Base-by-base conservation (phyloP, 35 echinoderm and acorn worm species). In the Lytechinus variegatus region DNA sequence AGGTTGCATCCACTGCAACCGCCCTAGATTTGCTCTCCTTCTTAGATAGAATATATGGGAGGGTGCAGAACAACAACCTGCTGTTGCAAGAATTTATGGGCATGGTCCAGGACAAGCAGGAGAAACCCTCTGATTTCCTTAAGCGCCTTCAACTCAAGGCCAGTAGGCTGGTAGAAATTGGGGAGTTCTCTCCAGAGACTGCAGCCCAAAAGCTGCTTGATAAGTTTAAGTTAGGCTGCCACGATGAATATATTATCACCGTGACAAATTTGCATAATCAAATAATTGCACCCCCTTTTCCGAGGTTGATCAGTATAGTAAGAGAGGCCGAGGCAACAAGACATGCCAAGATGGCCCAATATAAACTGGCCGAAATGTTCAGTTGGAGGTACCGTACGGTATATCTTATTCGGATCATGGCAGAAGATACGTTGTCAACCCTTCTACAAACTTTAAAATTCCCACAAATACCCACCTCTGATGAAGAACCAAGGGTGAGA, bases 401-500 rank as follows among this genome's bases (percentile, higher is more conserved):
- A 2, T 44, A 44, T 2, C 87, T 51, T 0, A 51, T 33, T 89
- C 27, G 52, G 52, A 89, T 56, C 55, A 56, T 89, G 87, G 87
- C 87, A 24, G 91, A 93, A 14, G 54, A 55, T 56, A 53, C 91
- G 9, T 24, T 93, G 27, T 54, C 91, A 4, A 93, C 52, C n/a
- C 54, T 93, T 54, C 54, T 93, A 10, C 52, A 93, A 93, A 93
- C 91, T 3, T 56, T 93, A 54, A 53, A 53, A 56, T 93, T 93
- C 54, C 91, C 91, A 8, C 91, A 93, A 53, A 93, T 93, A 9
- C 91, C 91, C 8, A 93, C 24, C 24, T 56, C 24, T 93, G 91
- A 93, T 93, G 91, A 53, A 93, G 91, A 93, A 93, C 91, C 91
- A 54, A 53, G 52, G 91, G 91, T 93, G 56, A 54, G 91, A 27